phyloP scores from a whole-genome alignment of 2,888 invertebrate species.

The Frankliniella fusca region DNA sequence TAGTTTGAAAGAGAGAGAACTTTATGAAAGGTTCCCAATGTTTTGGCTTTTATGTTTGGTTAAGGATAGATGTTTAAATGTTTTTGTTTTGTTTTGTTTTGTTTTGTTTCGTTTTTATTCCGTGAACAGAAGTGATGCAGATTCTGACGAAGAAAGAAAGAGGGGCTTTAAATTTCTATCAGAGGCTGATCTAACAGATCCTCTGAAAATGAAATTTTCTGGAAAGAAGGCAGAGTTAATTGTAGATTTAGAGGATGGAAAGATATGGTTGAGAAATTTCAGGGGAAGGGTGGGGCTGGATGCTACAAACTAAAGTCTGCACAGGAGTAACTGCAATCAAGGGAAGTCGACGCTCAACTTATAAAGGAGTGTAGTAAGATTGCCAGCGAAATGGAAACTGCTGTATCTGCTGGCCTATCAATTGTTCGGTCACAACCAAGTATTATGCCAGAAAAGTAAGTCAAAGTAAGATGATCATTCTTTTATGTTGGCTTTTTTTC shows the following conservation, averaged over 20 bases:
- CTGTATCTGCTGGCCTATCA: conserved; percentile 68
- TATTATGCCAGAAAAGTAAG: conserved; percentile 60
- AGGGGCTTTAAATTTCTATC: conserved; percentile 77
- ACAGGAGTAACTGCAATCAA: conserved; percentile 64
- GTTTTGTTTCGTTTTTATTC: too few species aligned
- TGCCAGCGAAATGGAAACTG: conserved; percentile 71
- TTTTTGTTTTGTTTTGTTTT: neutral
- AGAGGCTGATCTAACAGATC: conserved; percentile 55
- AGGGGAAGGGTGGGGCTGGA: conserved; percentile 63
- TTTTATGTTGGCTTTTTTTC: conserved; percentile 8
- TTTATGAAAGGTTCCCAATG: conserved; percentile 36
- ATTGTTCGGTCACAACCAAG: conserved; percentile 72
- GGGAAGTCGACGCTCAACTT: conserved; percentile 70
- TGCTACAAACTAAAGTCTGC: conserved; percentile 77
- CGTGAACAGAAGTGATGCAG: conserved; percentile 35
- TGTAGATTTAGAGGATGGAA: conserved; percentile 70
- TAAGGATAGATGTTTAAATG: neutral
- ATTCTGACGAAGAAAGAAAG: conserved; percentile 61
- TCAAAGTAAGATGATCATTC: conserved; percentile 38
- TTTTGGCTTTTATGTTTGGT: neutral
- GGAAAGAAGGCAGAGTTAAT: conserved; percentile 79
- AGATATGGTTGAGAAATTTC: conserved; percentile 70
- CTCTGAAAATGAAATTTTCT: conserved; percentile 71
- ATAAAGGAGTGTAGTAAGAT: conserved; percentile 83
- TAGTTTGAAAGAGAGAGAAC: conserved; percentile 29